Evolutionary conservation across 2,888 invertebrate species (phyloP).

Genomic region (Ctenicera cuprea): DNA sequence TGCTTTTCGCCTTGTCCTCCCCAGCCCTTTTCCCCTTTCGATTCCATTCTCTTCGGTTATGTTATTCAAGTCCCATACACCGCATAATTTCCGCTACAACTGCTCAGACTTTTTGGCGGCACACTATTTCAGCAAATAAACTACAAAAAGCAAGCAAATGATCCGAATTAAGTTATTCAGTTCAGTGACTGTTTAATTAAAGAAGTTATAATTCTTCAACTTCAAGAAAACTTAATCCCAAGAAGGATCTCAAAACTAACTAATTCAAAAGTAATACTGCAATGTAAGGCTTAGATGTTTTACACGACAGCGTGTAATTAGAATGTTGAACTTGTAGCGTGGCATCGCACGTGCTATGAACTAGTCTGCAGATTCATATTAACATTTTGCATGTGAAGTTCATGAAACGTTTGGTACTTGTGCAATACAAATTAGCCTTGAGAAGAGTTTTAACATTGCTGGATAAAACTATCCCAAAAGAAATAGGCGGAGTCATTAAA

Average conservation of each 20-base stretch:
- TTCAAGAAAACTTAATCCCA: background rate
- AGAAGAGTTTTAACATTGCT: background rate
- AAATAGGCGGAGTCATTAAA: no score
- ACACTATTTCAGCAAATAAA: slow-evolving; percentile 24
- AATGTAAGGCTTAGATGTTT: slow-evolving; percentile 38
- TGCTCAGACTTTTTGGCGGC: background rate
- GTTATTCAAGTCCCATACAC: slow-evolving; percentile 40
- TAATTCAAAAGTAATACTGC: slow-evolving; percentile 21
- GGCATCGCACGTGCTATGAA: slow-evolving; percentile 36
- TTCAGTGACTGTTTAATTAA: slow-evolving; percentile 22
- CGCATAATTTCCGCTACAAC: slow-evolving; percentile 29
- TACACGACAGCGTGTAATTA: slow-evolving; percentile 43
- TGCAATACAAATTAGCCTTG: background rate
- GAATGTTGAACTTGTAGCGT: slow-evolving; percentile 30
- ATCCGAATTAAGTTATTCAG: background rate
- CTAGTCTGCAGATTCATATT: slow-evolving; percentile 34
- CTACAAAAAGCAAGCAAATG: background rate
- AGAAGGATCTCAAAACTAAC: slow-evolving; percentile 15
- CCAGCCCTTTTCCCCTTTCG: slow-evolving; percentile 34
- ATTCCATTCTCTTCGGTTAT: slow-evolving; percentile 35
- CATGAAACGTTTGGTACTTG: background rate
- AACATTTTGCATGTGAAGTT: background rate
- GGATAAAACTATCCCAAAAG: no score
- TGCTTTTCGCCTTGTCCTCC: slow-evolving; percentile 28
- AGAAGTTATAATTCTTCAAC: slow-evolving; percentile 16